A percentile compares a stretch with the other conserved stretches of the same genome.
phyloP scores from a whole-genome alignment of 2,797 vertebrate genomes.

The Chromobotia macracanthus region DNA sequence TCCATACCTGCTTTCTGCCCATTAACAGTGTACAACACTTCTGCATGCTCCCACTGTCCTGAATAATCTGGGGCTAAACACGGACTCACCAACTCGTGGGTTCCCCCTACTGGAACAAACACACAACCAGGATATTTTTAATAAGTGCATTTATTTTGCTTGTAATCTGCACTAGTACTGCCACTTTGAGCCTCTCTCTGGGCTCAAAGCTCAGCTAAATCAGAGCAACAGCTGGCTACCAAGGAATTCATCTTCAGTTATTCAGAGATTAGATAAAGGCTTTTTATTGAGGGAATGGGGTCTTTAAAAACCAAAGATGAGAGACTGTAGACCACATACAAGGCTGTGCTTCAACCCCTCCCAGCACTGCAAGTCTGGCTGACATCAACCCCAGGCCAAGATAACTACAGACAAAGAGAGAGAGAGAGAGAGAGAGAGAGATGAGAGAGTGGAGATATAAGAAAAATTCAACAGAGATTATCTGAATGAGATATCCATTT shows the following conservation, averaged over 20 bases:
- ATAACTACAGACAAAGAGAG: slow-evolving; percentile 78
- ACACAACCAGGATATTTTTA: neutral
- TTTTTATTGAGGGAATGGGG: slow-evolving; percentile 70
- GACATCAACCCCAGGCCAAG: slow-evolving; percentile 95
- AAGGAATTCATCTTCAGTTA: slow-evolving; percentile 78
- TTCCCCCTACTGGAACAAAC: slow-evolving; percentile 74
- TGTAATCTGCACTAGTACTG: neutral
- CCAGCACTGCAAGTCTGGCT: slow-evolving; percentile 87
- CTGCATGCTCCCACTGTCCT: slow-evolving; percentile 85
- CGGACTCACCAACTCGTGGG: slow-evolving; percentile 83
- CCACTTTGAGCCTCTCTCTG: slow-evolving; percentile 44
- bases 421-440: neutral
- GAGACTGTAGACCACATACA: slow-evolving; percentile 77
- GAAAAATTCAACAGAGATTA: neutral
- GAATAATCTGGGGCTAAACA: slow-evolving; percentile 84
- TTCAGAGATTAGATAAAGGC: slow-evolving; percentile 82
- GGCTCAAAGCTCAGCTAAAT: slow-evolving; percentile 62
- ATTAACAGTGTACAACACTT: slow-evolving; percentile 82
- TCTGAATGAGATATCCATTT: neutral
- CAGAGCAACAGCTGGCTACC: slow-evolving; percentile 73
- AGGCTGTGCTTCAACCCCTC: slow-evolving; percentile 81
- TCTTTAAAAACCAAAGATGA: slow-evolving; percentile 62
- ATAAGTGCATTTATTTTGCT: neutral
- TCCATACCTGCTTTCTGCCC: slow-evolving; percentile 87
- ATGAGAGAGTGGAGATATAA: neutral